Evolutionary conservation across 2,113 vertebrate species (phyloP).

Genomic region (Corythornis vintsioides): DNA sequence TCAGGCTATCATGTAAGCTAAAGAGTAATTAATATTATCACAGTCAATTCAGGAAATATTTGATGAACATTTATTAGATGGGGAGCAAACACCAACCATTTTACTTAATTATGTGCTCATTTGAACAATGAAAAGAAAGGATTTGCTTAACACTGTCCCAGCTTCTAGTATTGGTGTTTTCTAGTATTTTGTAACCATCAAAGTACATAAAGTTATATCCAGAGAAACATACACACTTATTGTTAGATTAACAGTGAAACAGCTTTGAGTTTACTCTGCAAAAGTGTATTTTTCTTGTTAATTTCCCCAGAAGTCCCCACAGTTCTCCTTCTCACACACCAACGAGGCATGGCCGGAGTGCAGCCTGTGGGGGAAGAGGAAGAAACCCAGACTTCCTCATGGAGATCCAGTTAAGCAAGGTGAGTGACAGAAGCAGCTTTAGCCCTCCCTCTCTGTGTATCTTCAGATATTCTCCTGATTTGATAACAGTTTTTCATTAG

Average conservation of each 20-base stretch:
- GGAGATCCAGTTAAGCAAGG: conserved; percentile 98
- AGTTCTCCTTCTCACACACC: conserved; percentile 93
- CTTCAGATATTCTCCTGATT: neutral
- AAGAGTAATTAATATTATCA: neutral
- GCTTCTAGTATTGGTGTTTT: neutral
- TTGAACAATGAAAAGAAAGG: neutral
- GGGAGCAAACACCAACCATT: neutral
- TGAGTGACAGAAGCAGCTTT: conserved; percentile 48
- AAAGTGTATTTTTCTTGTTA: neutral
- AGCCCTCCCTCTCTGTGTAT: neutral
- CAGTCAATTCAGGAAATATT: neutral
- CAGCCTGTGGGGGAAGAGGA: conserved; percentile 83
- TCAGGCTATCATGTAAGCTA: neutral
- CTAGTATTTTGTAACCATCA: neutral
- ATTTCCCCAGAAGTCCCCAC: conserved; percentile 84
- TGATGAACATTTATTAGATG: neutral
- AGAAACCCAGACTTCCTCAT: conserved; percentile 94
- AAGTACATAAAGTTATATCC: neutral
- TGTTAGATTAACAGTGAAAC: neutral
- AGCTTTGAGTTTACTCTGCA: neutral
- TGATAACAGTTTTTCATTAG: neutral
- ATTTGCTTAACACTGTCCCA: neutral
- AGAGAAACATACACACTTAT: neutral
- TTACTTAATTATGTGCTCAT: neutral
- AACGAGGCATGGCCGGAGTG: conserved; percentile 80